Evolutionary conservation across 2,113 vertebrate species (phyloP).

Genomic region (Rhegmatorhina hoffmannsi): DNA sequence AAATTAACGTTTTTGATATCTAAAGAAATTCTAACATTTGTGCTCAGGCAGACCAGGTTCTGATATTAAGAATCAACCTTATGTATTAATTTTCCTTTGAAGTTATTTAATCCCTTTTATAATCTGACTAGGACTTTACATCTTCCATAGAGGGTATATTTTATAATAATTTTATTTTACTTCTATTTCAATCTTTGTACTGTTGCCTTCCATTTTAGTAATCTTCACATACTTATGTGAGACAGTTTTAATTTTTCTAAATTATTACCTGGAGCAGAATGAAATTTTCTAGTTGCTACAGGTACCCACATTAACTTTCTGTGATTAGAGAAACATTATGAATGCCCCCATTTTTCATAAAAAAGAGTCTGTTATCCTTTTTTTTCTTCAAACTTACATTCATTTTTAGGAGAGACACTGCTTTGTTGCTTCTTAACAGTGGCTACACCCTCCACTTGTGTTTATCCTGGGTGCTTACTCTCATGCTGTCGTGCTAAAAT

Average conservation of each 20-base stretch:
- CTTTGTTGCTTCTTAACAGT: background rate
- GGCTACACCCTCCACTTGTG: fast-evolving
- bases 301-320: background rate
- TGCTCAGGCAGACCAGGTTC: slow-evolving; percentile 12
- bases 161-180: slow-evolving; percentile 11
- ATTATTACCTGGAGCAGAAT: background rate
- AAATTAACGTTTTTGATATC: slow-evolving; percentile 10
- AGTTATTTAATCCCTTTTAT: slow-evolving; percentile 59
- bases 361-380: background rate
- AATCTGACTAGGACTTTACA: slow-evolving; percentile 50
- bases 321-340: background rate
- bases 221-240: background rate
- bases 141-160: background rate
- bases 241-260: background rate
- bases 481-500: background rate
- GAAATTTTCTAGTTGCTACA: background rate
- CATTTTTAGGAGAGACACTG: background rate
- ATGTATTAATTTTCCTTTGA: slow-evolving; percentile 61
- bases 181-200: background rate
- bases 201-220: background rate
- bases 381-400: background rate
- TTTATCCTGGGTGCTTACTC: background rate
- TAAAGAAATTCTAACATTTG: slow-evolving; percentile 7
- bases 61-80: slow-evolving; percentile 25
- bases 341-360: background rate